Conservation (phyloP, 2,113 vertebrate genomes). For the Poeciliopsis prolifica region DNA sequence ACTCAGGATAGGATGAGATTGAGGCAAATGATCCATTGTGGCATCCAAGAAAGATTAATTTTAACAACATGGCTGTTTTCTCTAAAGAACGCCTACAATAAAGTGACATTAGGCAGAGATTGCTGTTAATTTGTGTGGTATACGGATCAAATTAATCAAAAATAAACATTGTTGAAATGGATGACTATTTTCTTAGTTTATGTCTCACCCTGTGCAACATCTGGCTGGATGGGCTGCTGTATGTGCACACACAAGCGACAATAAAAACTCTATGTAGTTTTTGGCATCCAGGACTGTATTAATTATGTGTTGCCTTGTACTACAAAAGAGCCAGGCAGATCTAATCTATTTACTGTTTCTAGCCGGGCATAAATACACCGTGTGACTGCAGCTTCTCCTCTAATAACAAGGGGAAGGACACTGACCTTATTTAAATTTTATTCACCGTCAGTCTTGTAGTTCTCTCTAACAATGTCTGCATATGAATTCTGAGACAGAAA, state of each 20-base stretch:
- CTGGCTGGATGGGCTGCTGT: conserved; percentile 11
- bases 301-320: conserved; percentile 52
- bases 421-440: conserved; percentile 3
- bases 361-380: background rate
- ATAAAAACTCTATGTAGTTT: conserved; percentile 29
- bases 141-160: conserved; percentile 1
- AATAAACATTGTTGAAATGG: conserved; percentile 5
- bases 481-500: background rate
- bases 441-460: conserved; percentile 7
- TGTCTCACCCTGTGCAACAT: conserved; percentile 11
- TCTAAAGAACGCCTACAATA: too few relatives aligned
- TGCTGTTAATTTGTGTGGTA: background rate
- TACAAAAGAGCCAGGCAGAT: conserved; percentile 18
- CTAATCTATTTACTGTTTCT: conserved; percentile 23
- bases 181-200: conserved; percentile 11
- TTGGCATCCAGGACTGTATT: conserved; percentile 37
- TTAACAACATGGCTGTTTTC: too few relatives aligned
- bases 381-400: background rate
- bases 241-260: conserved; percentile 26
- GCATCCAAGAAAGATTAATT: too few relatives aligned
- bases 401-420: background rate
- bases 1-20: too few relatives aligned
- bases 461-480: background rate
- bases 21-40: too few relatives aligned
- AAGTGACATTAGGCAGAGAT: too few relatives aligned